Evolutionary conservation across 37 sponge, comb jelly and placozoan genomes (phyloP).

Genomic region (Aplysina aerophoba): DNA sequence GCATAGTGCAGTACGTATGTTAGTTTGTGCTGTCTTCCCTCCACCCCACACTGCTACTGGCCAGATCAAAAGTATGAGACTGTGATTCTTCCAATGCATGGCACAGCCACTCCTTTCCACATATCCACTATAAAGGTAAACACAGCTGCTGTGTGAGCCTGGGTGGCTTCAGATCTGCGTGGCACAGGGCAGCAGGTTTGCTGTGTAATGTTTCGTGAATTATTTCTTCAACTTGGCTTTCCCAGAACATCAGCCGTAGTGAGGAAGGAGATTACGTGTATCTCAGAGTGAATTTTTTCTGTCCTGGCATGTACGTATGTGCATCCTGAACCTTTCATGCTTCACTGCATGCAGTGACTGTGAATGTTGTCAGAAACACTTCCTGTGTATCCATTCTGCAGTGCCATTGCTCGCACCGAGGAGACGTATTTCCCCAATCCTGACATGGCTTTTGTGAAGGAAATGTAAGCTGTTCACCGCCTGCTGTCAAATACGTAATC

Average conservation of each 20-base stretch:
- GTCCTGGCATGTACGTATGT: slow-evolving; percentile 75
- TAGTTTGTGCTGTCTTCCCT: neutral
- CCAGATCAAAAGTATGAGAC: slow-evolving; percentile 88
- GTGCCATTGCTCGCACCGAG: slow-evolving; percentile 77
- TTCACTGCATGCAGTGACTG: neutral
- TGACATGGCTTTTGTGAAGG: slow-evolving; percentile 93
- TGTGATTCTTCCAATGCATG: slow-evolving; percentile 88
- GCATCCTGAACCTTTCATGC: neutral
- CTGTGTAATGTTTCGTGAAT: neutral
- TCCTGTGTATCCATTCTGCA: neutral
- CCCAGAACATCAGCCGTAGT: slow-evolving; percentile 94
- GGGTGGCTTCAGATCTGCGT: neutral
- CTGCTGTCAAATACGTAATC: neutral
- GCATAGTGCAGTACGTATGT: neutral
- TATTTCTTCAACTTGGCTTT: neutral
- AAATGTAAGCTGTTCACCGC: slow-evolving; percentile 70
- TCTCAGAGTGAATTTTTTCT: slow-evolving; percentile 93
- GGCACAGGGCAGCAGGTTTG: neutral
- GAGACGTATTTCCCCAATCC: slow-evolving; percentile 83
- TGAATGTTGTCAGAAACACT: neutral
- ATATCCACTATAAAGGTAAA: slow-evolving; percentile 92
- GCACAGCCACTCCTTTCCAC: slow-evolving; percentile 90
- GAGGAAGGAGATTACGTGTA: slow-evolving; percentile 96
- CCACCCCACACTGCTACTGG: too few species aligned
- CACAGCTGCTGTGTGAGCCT: neutral